phyloP scores from a whole-genome alignment of 2,113 vertebrate genomes.

The Carassius gibelio region DNA sequence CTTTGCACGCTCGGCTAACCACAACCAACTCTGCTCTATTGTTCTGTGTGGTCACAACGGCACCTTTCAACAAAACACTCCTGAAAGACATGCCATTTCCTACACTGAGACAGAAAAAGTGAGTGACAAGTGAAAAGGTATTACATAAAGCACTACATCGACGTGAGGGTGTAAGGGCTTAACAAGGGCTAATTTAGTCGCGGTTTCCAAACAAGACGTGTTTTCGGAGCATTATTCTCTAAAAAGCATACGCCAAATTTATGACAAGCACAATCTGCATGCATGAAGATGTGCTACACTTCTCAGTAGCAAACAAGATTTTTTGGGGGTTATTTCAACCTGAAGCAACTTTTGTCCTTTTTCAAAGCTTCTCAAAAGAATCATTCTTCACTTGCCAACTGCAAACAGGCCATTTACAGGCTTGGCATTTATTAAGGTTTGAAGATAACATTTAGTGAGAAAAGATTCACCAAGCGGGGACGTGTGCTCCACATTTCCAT shows the following conservation, averaged over 20 bases:
- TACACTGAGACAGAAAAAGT: background rate
- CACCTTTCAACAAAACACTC: background rate
- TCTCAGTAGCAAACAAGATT: background rate
- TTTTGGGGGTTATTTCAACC: background rate
- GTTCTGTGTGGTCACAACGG: slow-evolving; percentile 31
- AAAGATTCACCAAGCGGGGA: slow-evolving; percentile 43
- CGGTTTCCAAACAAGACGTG: background rate
- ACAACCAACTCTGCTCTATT: slow-evolving; percentile 40
- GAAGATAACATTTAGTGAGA: slow-evolving; percentile 56
- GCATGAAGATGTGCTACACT: background rate
- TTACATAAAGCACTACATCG: slow-evolving; percentile 12
- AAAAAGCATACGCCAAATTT: background rate
- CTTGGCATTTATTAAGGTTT: slow-evolving; percentile 52
- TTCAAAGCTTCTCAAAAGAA: slow-evolving; percentile 46
- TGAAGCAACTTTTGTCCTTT: slow-evolving; percentile 22
- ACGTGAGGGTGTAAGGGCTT: slow-evolving; percentile 19
- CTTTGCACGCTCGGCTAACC: slow-evolving; percentile 37
- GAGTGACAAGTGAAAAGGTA: background rate
- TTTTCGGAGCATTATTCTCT: background rate
- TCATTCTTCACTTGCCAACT: slow-evolving; percentile 49
- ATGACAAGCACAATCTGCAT: background rate
- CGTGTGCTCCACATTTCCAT: slow-evolving; percentile 26
- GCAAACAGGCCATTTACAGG: slow-evolving; percentile 47
- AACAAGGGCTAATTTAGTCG: background rate
- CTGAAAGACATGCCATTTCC: slow-evolving; percentile 35